Conservation (phyloP, 2,797 vertebrate species). For the Karalla daura region DNA sequence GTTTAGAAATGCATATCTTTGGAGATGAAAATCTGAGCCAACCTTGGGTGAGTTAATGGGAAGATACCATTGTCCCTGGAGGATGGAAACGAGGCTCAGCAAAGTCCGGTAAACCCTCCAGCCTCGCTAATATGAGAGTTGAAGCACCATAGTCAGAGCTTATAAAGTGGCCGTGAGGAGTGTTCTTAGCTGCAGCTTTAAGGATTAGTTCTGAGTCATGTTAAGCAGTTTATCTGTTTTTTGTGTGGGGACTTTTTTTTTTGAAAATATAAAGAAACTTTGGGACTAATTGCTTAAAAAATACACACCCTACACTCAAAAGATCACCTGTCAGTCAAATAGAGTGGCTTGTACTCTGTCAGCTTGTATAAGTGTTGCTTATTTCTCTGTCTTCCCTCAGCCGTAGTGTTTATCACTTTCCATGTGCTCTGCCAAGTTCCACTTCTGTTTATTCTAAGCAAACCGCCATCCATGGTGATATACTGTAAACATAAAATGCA, state of each 20-base stretch:
- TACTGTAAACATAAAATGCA: constrained; percentile 35
- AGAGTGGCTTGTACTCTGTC: constrained; percentile 1
- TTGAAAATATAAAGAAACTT: too few species aligned
- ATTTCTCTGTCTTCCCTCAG: constrained; percentile 28
- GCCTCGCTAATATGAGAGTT: constrained; percentile 33
- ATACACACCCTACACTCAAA: background rate
- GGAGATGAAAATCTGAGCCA: constrained; percentile 69
- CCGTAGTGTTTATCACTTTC: constrained; percentile 33
- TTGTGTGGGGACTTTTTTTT: background rate
- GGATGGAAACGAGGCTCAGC: constrained; percentile 48
- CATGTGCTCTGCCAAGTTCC: constrained; percentile 29
- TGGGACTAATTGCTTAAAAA: constrained; percentile 24
- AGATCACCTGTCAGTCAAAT: constrained; percentile 40
- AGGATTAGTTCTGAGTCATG: constrained; percentile 26
- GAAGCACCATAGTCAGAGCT: constrained; percentile 28
- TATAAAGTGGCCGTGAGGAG: constrained; percentile 17
- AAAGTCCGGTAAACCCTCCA: constrained; percentile 60
- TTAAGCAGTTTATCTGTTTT: constrained; percentile 16
- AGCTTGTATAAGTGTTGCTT: constrained; percentile 21
- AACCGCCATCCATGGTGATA: constrained; percentile 20
- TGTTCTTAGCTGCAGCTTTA: constrained; percentile 37
- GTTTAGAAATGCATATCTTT: constrained; percentile 79
- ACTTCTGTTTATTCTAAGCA: constrained; percentile 43
- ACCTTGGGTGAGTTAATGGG: constrained; percentile 69
- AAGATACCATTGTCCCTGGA: constrained; percentile 47